Conservation (phyloP, 2,113 vertebrate genomes). For the Heliornis fulica region DNA sequence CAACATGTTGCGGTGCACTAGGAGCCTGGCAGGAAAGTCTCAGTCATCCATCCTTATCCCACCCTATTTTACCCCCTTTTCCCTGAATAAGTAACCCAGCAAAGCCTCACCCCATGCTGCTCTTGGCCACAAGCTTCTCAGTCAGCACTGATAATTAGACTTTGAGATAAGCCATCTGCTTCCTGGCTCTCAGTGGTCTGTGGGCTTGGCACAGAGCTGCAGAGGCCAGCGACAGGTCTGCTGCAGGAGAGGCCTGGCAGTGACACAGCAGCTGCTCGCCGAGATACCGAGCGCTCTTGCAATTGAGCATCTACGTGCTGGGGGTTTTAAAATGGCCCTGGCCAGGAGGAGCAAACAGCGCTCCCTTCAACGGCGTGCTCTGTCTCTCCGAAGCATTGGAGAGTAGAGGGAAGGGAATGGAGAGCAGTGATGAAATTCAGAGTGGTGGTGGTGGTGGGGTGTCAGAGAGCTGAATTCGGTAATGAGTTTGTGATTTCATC, state of each 20-base stretch:
- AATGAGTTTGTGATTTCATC: neutral
- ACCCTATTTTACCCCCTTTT: neutral
- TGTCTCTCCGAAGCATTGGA: neutral
- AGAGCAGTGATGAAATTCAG: neutral
- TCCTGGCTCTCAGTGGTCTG: neutral
- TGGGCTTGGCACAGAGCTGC: neutral
- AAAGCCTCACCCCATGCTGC: neutral
- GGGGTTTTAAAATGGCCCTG: neutral
- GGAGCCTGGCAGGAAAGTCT: neutral
- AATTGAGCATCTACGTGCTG: neutral
- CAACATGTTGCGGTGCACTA: neutral
- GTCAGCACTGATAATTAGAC: slow-evolving; percentile 30
- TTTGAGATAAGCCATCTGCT: slow-evolving; percentile 71
- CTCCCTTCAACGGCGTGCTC: neutral
- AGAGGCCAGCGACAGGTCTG: slow-evolving; percentile 17
- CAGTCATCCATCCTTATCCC: neutral
- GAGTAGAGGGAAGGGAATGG: neutral
- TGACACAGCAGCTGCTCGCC: slow-evolving; percentile 57
- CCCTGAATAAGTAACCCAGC: neutral
- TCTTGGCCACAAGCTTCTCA: neutral
- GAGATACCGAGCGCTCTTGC: neutral
- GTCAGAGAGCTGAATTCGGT: neutral
- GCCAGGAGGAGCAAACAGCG: neutral
- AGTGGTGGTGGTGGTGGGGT: too few relatives aligned
- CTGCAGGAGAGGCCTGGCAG: neutral